Base-by-base conservation (phyloP, 1,140 invertebrate species). In the Drosophila asahinai region DNA sequence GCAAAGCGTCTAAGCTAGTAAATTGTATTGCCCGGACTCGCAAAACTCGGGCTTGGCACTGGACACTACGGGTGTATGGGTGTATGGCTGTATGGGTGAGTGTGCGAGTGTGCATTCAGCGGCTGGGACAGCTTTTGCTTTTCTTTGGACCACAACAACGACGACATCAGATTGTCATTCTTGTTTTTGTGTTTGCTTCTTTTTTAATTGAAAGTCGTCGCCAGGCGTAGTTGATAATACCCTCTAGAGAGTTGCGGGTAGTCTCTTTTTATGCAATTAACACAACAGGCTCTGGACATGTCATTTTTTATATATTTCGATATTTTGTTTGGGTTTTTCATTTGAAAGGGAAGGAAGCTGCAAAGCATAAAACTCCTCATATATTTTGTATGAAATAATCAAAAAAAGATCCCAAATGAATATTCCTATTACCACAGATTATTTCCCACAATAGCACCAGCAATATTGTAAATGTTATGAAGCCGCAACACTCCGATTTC, bases 151-250 rank as follows among this genome's bases (percentile, higher is more conserved):
- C 72, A 83, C 77, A 76, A 83, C 80, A 78, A 81, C 83, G 86
- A 86, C 86, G 86, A 90, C 86, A 90, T 90, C 86, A 90, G 86
- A 90, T 90, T 90, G 86, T 90, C 86, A 90, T 90, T 90, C 86
- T 90, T 90, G 79, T 90, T 90, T 89, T 83, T 74, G 45, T 74
- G 38, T 58, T 76, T 86, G 80, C 82, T 91, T 90, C 86, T 90
- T 90, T 90, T 90, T 90, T 91, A 90, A 90, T 90, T 90, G 86
- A 90, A 90, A 90, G 86, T 90, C 84, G 86, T 90, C 84, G 84
- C 86, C 86, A 75, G 74, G 81, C 84, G 72, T 78, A 83, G 84
- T 83, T 89, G 80, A 71, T 55, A 77, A 64, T 89, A 81, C 83
- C 30, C 84, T 87, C 30, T 47, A 52, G 30, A 71, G 49, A 54